Evolutionary conservation across 2,888 invertebrate genomes (phyloP).

Genomic region (Petrolisthes manimaculis): DNA sequence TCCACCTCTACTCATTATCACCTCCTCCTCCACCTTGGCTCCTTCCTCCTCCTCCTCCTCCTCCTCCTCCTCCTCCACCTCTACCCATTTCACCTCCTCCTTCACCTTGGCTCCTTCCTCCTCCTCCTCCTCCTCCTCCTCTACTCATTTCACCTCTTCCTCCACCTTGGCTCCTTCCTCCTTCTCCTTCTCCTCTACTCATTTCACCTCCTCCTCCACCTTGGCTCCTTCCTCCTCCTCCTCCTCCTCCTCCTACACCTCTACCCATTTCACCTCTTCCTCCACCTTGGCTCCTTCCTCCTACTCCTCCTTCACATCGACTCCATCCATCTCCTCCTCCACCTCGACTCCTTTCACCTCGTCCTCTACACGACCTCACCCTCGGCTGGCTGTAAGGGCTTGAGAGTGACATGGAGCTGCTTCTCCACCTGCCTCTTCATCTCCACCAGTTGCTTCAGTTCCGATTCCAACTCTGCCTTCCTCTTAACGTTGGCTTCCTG

Average conservation of each 20-base stretch:
- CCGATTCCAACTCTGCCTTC: neutral
- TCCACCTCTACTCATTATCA: neutral
- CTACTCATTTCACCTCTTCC: neutral
- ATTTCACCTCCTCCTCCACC: neutral
- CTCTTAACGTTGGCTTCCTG: neutral
- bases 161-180: too few relatives aligned
- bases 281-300: neutral
- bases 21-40: neutral
- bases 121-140: neutral
- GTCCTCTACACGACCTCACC: too few relatives aligned
- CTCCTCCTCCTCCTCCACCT: neutral
- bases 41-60: neutral
- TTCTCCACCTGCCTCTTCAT: slow-evolving; percentile 18
- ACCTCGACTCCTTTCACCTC: neutral
- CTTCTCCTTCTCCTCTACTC: too few relatives aligned
- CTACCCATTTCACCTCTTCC: neutral
- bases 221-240: neutral
- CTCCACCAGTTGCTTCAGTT: neutral
- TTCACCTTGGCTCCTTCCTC: neutral
- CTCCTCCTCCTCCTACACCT: neutral
- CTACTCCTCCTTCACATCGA: neutral
- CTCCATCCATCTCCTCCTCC: neutral
- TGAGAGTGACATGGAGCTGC: neutral
- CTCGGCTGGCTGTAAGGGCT: neutral
- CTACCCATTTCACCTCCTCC: neutral